Conservation (phyloP, 2,797 vertebrate genomes). For the Micromesistius poutassou region DNA sequence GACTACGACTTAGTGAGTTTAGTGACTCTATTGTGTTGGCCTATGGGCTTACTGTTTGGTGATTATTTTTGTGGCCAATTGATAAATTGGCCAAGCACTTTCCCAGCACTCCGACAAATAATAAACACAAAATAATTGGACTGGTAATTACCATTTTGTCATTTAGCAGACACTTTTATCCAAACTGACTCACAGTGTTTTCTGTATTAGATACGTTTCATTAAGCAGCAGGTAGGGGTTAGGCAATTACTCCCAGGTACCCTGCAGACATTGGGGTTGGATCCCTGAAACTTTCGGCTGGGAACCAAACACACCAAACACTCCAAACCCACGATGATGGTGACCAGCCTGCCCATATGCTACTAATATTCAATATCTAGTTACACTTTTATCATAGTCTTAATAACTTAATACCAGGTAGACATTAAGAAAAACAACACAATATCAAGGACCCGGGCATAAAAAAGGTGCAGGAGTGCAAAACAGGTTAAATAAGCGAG, state of each 20-base stretch:
- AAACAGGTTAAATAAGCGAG: background rate
- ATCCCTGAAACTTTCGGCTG: background rate
- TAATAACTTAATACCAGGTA: background rate
- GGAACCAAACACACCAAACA: background rate
- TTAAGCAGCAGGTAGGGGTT: background rate
- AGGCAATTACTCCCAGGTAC: background rate
- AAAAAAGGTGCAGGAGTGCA: slow-evolving; percentile 2
- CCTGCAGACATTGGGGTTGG: background rate
- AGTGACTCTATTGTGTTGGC: background rate
- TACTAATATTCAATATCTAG: background rate
- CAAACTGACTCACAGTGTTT: background rate
- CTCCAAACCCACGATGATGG: background rate
- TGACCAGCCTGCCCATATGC: background rate
- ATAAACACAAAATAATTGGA: background rate
- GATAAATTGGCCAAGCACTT: background rate
- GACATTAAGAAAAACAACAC: background rate
- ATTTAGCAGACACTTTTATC: background rate
- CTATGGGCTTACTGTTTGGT: background rate
- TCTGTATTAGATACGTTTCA: background rate
- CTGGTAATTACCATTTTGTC: background rate
- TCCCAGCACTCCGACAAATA: background rate
- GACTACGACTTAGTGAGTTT: background rate
- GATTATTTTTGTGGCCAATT: background rate
- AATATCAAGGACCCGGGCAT: background rate
- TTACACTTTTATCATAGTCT: background rate